Evolutionary conservation across 2,888 invertebrate genomes (phyloP).

Genomic region (Agapetus fuscipes): DNA sequence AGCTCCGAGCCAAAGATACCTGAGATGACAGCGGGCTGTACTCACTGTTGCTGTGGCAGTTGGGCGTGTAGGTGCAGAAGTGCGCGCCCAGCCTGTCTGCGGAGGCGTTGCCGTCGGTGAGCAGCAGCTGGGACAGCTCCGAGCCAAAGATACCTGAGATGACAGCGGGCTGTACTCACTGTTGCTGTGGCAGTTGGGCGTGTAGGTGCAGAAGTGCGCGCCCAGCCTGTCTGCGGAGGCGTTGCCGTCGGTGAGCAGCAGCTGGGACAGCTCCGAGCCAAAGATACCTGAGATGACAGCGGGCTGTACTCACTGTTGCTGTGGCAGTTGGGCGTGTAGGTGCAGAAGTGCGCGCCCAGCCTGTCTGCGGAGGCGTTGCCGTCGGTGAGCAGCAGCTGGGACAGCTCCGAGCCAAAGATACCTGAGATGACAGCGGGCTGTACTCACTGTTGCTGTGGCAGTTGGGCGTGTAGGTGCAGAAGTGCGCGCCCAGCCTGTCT

Average conservation of each 20-base stretch:
- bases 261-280: conserved; percentile 80
- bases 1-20: conserved; percentile 85
- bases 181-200: conserved; percentile 75
- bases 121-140: conserved; percentile 79
- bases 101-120: conserved; percentile 87
- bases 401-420: conserved; percentile 83
- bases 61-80: conserved; percentile 83
- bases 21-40: no score
- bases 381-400: conserved; percentile 84
- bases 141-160: conserved; percentile 89
- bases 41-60: conserved; percentile 79
- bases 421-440: no score
- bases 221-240: conserved; percentile 80
- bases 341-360: conserved; percentile 85
- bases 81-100: conserved; percentile 84
- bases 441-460: conserved; percentile 76
- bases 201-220: conserved; percentile 88
- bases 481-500: conserved; percentile 80
- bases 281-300: no score
- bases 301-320: conserved; percentile 70
- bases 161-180: conserved; percentile 61
- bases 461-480: conserved; percentile 80
- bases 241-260: conserved; percentile 88
- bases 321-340: conserved; percentile 74
- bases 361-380: conserved; percentile 89